These are phyloP conservation scores for Bradypodion pumilum DNA, from an alignment of 2,797 vertebrate genomes.

Conservation along the genomic window DNA sequence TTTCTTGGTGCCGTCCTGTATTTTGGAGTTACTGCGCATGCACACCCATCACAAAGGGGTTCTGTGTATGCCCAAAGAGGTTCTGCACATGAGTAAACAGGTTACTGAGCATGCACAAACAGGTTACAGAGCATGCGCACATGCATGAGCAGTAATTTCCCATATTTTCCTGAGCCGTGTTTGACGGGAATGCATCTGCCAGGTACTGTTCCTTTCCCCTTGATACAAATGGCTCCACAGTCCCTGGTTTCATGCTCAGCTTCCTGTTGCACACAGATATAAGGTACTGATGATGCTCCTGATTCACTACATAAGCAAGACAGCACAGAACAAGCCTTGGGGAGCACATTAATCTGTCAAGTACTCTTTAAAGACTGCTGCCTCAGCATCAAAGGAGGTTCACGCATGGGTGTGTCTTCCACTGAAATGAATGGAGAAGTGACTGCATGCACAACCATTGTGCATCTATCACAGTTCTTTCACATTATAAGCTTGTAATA, in stretches of 20 bases:
- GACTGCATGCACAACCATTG: not conserved
- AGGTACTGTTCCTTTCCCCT: not conserved
- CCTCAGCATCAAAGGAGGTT: not conserved
- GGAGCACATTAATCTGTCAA: not conserved
- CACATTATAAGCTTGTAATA: no score
- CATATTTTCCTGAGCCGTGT: no score
- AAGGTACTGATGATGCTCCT: not conserved
- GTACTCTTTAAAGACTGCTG: not conserved
- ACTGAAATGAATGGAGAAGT: not conserved
- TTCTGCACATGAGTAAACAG: no score
- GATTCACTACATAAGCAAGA: not conserved
- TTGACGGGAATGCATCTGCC: no score
- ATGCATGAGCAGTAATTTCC: no score
- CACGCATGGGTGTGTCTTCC: not conserved
- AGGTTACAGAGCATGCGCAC: no score
- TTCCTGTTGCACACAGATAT: no score
- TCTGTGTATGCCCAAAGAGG: no score
- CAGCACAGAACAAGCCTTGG: not conserved
- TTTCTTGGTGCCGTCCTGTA: no score
- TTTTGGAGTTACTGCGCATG: no score
- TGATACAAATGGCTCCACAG: not conserved
- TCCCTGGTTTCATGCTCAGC: not conserved
- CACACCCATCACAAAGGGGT: no score
- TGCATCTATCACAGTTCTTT: not conserved
- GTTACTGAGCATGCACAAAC: no score